phyloP scores from a whole-genome alignment of 2,113 vertebrate species.

The Sapajus apella region DNA sequence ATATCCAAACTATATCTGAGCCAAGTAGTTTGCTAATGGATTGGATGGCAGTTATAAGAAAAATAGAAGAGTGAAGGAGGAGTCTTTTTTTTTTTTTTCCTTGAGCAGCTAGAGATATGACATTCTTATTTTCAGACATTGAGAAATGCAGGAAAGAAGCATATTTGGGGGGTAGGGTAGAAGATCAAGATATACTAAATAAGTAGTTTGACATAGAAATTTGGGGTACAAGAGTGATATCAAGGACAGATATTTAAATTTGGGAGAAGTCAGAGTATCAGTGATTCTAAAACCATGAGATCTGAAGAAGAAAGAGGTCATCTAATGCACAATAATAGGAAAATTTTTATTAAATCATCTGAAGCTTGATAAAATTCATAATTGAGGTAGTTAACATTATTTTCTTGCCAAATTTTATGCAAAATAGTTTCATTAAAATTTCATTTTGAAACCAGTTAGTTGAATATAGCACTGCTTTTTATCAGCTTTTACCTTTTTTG shows the following conservation, averaged over 20 bases:
- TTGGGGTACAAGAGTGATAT: background rate
- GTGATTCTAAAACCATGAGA: background rate
- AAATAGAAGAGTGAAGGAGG: background rate
- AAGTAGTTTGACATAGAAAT: background rate
- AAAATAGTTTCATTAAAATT: constrained; percentile 63
- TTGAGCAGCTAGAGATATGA: background rate
- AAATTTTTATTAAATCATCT: constrained; percentile 47
- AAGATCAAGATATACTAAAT: background rate
- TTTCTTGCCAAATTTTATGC: constrained; percentile 53
- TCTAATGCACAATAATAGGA: background rate
- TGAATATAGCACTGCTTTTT: constrained; percentile 25
- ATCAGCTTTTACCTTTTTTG: constrained; percentile 46
- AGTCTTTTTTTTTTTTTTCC: background rate
- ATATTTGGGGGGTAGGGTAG: background rate
- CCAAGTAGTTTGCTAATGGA: background rate
- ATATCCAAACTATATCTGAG: too few relatives aligned
- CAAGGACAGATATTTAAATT: constrained; percentile 33
- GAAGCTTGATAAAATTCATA: constrained; percentile 26
- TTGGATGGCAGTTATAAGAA: background rate
- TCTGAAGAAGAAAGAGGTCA: constrained; percentile 9
- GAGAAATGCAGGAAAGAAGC: background rate
- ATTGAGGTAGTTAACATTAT: constrained; percentile 42
- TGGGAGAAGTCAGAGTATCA: background rate
- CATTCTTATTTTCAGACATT: constrained; percentile 20
- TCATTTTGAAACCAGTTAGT: constrained; percentile 13